Evolutionary conservation across 1,140 invertebrate species (phyloP), one percentile per base, ranked within the genome.

Genomic region (Hylaeus volcanicus): DNA sequence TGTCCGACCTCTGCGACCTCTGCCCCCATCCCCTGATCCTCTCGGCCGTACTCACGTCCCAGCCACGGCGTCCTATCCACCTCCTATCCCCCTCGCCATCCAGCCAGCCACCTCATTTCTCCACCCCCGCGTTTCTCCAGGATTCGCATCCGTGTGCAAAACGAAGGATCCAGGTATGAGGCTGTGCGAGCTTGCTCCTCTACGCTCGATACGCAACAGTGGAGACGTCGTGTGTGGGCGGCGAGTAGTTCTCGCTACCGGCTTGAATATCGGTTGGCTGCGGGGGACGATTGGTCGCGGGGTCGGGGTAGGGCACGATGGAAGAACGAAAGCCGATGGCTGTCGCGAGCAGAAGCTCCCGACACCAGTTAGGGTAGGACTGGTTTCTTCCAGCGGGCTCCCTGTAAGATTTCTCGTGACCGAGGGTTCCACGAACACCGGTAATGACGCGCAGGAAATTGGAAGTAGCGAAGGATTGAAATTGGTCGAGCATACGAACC

Each of bases 1-100:
- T 88, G 83, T 91, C 86, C 86, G 85, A 90, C 85, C 84, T 89
- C 89, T 83, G 80, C 88, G 84, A 89, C 85, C 82, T 74, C 61
- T 72, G 58, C 41, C 41, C 56, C 53, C 65, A 63, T 56, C 79
- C 51, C 75, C 53, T 55, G 60, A 15, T 15, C 39, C 41, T 55
- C n/a, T 0, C 61, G 14, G 56, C 15, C 63, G 12, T 39, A 37
- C 70, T 69, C 53, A 43, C 60, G 55, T 63, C 39, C 53, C 48
- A 37, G n/a, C 69, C 26, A 45, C 55, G 5, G 70, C 56, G 15
- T 74, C 77, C 53, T 39, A 5, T 48, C 45, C 26, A 26, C 55
- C 77, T 51, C 61, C 65, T 41, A 60, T 58, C 39, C 71, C 37
- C 39, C 15, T 71, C 58, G 53, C 56, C 69, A 63, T 39, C 45